Evolutionary conservation across 2,888 invertebrate species (phyloP), one percentile per base, ranked within the genome.

Genomic region (Tetanocera ferruginea): DNA sequence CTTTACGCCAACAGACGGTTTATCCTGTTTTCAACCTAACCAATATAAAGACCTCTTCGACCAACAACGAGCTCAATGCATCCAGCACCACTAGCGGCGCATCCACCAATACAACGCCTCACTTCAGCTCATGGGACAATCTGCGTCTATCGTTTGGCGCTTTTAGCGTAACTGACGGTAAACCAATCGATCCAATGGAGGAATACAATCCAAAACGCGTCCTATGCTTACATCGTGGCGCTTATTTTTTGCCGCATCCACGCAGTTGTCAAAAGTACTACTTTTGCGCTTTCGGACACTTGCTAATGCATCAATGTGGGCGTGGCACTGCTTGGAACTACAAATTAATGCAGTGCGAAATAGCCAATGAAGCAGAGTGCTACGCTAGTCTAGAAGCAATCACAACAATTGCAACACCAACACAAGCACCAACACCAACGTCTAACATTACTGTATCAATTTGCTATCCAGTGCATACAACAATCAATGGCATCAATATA

Each of bases 241-340:
- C 88, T 17, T 89, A 89, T 78, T 89, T 89, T 78, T 67, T 89
- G 69, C 89, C 89, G 5, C 88, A 89, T 84, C 89, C 89, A 3
- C 81, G 49, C 3, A 82, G 83, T 17, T 89, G 89, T 67, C 84
- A 84, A 52, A 74, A 82, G 49, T 89, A 88, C 80, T 88, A 85
- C 57, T 83, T 89, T 19, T 89, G 89, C 74, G 87, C 88, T 28
- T 89, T 88, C 66, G 87, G 86, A 0, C 86, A 87, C 52, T 79
- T 89, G 76, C 86, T 88, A 77, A 79, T 85, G 6, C 89, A 88
- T 78, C 83, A 85, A 11, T 89, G 89, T 73, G 89, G 88, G 0
- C 79, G 73, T 0, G 86, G 84, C 19, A 84, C 88, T 0, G 80
- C 80, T 3, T 89, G 89, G 89, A 86, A 86, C 67, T 88, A 85